phyloP scores from a whole-genome alignment of 2,888 invertebrate genomes.

The Cephus rjabovi region DNA sequence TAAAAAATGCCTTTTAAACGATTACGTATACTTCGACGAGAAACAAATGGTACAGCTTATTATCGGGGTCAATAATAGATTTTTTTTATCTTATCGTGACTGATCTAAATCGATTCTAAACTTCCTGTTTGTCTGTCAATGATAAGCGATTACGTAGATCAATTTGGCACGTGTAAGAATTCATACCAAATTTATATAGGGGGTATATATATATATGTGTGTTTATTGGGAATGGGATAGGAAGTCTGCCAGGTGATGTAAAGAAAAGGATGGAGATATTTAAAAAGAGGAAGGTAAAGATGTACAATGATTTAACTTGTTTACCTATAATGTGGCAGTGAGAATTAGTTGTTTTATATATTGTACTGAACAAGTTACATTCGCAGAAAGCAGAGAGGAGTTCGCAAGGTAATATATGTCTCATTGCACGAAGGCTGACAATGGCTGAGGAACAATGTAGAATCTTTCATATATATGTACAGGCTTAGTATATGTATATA shows the following conservation, averaged over 20 bases:
- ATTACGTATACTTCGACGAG: background rate
- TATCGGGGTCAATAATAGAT: background rate
- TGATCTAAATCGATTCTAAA: background rate
- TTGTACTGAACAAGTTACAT: background rate
- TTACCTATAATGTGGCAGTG: background rate
- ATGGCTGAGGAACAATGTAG: background rate
- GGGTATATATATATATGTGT: too few species aligned
- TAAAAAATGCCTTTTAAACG: background rate
- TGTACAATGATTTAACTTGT: background rate
- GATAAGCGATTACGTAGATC: background rate
- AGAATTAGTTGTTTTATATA: background rate
- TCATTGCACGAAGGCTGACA: background rate
- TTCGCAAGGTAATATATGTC: background rate
- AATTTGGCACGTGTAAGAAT: background rate
- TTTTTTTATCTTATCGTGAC: background rate
- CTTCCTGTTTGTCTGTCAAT: background rate
- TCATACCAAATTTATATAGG: background rate
- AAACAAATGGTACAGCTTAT: background rate
- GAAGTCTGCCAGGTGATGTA: background rate
- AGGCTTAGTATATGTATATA: background rate
- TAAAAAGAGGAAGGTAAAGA: background rate
- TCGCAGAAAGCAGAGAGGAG: background rate
- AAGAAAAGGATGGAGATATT: background rate
- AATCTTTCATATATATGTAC: background rate
- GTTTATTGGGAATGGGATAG: background rate